These are phyloP conservation scores for Phaethornis superciliosus DNA, from an alignment of 2,113 vertebrate genomes.

Conservation along the genomic window DNA sequence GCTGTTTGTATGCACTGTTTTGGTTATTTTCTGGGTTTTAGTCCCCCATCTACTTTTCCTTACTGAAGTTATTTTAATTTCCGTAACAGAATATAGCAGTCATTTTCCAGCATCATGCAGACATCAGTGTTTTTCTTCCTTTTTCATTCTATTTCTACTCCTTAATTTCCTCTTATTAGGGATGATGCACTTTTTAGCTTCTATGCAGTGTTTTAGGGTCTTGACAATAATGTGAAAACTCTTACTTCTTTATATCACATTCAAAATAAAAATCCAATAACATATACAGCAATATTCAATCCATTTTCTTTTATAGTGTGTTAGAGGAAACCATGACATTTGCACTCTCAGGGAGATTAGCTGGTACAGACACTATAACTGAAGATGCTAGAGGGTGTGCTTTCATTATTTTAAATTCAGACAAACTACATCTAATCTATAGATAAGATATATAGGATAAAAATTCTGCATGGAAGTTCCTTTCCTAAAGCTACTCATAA, in stretches of 20 bases:
- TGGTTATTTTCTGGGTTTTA: neutral
- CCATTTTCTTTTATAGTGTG: neutral
- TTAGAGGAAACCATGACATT: neutral
- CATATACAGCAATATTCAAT: neutral
- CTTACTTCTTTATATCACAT: neutral
- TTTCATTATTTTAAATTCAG: neutral
- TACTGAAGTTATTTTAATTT: conserved; percentile 17
- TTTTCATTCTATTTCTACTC: neutral
- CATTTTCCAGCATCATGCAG: neutral
- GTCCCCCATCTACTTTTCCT: neutral
- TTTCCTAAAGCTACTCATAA: neutral
- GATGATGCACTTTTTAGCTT: neutral
- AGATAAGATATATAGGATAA: neutral
- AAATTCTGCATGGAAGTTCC: neutral
- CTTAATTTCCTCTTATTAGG: conserved; percentile 35
- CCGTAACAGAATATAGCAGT: neutral
- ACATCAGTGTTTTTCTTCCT: neutral
- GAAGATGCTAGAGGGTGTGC: neutral
- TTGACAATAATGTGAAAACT: neutral
- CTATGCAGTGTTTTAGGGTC: neutral
- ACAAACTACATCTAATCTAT: neutral
- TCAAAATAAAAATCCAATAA: neutral
- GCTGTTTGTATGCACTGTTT: neutral
- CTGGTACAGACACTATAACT: neutral
- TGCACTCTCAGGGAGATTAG: neutral